These are phyloP conservation scores for Benthosema pterotum DNA, from an alignment of 2,797 vertebrate genomes.

Conservation along the genomic window DNA sequence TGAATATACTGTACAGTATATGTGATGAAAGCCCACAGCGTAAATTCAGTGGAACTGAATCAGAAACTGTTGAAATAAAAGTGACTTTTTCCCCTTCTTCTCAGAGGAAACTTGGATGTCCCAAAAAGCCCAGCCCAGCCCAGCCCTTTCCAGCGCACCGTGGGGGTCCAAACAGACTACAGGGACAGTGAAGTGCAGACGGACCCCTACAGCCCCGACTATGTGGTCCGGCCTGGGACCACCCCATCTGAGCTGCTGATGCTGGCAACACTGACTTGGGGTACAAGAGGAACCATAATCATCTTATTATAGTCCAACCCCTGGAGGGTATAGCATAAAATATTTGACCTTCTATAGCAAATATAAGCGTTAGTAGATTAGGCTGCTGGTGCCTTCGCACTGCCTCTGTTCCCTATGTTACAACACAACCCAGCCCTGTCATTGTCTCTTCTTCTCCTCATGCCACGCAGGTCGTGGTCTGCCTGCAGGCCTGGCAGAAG, in stretches of 20 bases:
- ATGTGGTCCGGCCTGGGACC: slow-evolving; percentile 77
- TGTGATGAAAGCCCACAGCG: background rate
- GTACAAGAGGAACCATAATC: slow-evolving; percentile 61
- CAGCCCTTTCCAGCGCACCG: slow-evolving; percentile 66
- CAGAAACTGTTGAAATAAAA: background rate
- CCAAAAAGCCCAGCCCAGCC: no score
- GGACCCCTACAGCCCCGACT: slow-evolving; percentile 90
- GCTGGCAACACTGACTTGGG: slow-evolving; percentile 89
- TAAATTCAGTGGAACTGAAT: slow-evolving; percentile 1
- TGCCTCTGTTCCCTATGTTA: background rate
- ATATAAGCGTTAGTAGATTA: background rate
- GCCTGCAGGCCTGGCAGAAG: slow-evolving; percentile 88
- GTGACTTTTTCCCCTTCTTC: slow-evolving; percentile 13
- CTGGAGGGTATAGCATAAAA: background rate
- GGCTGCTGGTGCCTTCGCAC: no score
- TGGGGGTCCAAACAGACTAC: slow-evolving; percentile 93
- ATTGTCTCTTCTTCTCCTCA: background rate
- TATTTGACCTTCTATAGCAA: background rate
- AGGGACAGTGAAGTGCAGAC: slow-evolving; percentile 94
- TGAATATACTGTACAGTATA: no score
- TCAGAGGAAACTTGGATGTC: slow-evolving; percentile 64
- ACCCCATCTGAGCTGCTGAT: slow-evolving; percentile 88
- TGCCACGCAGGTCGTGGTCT: slow-evolving; percentile 84
- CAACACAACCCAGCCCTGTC: no score
- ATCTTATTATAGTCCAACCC: background rate